Evolutionary conservation across 2,797 vertebrate species (phyloP).

Genomic region (Lateolabrax maculatus): DNA sequence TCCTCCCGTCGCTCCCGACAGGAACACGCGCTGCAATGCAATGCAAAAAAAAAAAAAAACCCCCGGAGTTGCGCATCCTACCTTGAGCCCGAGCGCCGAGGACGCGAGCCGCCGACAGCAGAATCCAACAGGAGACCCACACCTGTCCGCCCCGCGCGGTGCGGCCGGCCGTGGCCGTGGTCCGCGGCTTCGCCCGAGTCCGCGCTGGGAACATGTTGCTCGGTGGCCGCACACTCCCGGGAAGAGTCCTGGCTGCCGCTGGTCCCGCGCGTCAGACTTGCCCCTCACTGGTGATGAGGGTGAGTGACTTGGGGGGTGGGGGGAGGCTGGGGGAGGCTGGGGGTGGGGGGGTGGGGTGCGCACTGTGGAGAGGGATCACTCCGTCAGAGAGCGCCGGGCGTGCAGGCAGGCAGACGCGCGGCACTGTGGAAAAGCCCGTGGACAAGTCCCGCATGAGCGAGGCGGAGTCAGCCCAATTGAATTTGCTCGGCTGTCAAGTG

Average conservation of each 20-base stretch:
- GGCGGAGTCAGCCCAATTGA: slow-evolving; percentile 82
- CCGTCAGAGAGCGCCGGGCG: slow-evolving; percentile 58
- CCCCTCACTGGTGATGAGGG: slow-evolving; percentile 66
- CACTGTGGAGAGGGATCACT: slow-evolving; percentile 44
- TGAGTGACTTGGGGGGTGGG: slow-evolving; percentile 57
- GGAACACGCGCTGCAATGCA: no score
- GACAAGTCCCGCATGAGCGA: slow-evolving; percentile 77
- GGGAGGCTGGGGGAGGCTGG: neutral
- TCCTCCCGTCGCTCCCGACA: slow-evolving; percentile 9
- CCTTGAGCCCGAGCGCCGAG: slow-evolving; percentile 81
- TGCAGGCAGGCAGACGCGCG: slow-evolving; percentile 53
- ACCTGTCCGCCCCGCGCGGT: slow-evolving; percentile 71
- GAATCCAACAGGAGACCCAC: slow-evolving; percentile 82
- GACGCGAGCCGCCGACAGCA: slow-evolving; percentile 73
- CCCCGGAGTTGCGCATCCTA: slow-evolving; percentile 62
- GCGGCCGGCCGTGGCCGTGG: slow-evolving; percentile 57
- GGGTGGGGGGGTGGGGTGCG: neutral
- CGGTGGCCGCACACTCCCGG: slow-evolving; percentile 69
- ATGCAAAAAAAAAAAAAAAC: neutral
- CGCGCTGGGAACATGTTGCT: slow-evolving; percentile 86
- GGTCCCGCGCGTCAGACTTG: slow-evolving; percentile 74
- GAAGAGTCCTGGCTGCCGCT: slow-evolving; percentile 73
- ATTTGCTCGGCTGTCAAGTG: slow-evolving; percentile 77
- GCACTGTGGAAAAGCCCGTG: slow-evolving; percentile 64
- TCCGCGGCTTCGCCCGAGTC: slow-evolving; percentile 72